These are phyloP conservation scores for Lepus townsendii DNA, from an alignment of 2,797 vertebrate genomes.

Conservation along the genomic window DNA sequence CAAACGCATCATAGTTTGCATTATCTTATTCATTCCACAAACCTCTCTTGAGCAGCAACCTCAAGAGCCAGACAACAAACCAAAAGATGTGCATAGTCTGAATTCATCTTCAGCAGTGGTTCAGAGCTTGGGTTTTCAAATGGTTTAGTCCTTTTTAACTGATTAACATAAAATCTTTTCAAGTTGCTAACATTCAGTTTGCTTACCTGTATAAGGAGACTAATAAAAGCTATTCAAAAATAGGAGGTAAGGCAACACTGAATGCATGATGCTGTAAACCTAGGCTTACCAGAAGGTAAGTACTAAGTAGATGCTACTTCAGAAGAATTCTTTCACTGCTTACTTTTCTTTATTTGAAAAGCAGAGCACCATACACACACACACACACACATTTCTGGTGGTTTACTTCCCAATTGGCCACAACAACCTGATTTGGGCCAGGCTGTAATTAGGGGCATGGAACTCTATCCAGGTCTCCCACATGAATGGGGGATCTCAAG, in stretches of 20 bases:
- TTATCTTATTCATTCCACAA: background rate
- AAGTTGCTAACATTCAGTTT: background rate
- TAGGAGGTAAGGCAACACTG: background rate
- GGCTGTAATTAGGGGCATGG: too few relatives aligned
- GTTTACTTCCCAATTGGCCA: too few relatives aligned
- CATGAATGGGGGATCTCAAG: too few relatives aligned
- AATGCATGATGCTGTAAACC: background rate
- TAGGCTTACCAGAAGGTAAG: background rate
- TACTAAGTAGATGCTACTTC: background rate
- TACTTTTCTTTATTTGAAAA: too few relatives aligned
- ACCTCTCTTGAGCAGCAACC: background rate
- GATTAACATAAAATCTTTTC: background rate
- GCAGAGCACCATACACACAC: too few relatives aligned
- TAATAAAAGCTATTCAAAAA: background rate
- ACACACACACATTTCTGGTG: too few relatives aligned
- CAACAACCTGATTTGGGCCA: too few relatives aligned
- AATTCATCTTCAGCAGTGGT: background rate
- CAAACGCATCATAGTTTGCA: background rate
- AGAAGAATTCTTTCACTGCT: too few relatives aligned
- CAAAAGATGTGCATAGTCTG: background rate
- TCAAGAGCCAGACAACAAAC: background rate
- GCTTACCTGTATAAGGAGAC: background rate
- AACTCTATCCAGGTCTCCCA: too few relatives aligned
- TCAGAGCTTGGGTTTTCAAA: background rate
- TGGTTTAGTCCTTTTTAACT: background rate